These are phyloP conservation scores for Diachrysia chrysitis DNA, from an alignment of 2,888 invertebrate species.

Conservation along the genomic window DNA sequence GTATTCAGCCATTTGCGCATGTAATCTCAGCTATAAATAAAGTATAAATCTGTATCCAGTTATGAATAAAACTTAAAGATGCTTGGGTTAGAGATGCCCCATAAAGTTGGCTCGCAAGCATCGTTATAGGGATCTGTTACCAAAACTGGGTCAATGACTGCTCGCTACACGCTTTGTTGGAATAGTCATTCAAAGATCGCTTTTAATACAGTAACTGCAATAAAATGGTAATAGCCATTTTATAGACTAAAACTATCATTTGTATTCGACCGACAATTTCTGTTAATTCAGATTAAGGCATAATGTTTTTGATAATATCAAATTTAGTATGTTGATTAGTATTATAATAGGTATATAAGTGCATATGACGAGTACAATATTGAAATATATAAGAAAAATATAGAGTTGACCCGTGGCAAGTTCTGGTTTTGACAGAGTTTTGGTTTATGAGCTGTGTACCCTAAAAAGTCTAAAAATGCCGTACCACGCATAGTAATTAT, in stretches of 20 bases:
- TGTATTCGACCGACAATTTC: neutral
- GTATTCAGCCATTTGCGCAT: no score
- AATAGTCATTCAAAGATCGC: conserved; percentile 26
- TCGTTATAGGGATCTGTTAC: conserved; percentile 34
- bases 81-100: conserved; percentile 26
- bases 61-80: conserved; percentile 39
- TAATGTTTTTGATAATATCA: no score
- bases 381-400: no score
- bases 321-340: no score
- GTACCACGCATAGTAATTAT: no score
- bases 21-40: neutral
- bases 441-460: no score
- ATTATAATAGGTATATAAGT: no score
- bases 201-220: conserved; percentile 28
- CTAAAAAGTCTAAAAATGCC: no score
- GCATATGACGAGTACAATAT: no score
- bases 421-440: no score
- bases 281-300: neutral
- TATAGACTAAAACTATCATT: neutral
- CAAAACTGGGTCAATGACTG: conserved; percentile 48
- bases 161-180: conserved; percentile 10
- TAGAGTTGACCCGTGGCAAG: no score
- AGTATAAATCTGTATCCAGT: conserved; percentile 38
- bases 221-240: conserved; percentile 29
- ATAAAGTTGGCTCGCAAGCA: conserved; percentile 43